A percentile compares a stretch with the other conserved stretches of the same genome.
These are phyloP conservation scores for Pangasianodon hypophthalmus DNA, from an alignment of 2,113 vertebrate genomes.

Conservation along the genomic window DNA sequence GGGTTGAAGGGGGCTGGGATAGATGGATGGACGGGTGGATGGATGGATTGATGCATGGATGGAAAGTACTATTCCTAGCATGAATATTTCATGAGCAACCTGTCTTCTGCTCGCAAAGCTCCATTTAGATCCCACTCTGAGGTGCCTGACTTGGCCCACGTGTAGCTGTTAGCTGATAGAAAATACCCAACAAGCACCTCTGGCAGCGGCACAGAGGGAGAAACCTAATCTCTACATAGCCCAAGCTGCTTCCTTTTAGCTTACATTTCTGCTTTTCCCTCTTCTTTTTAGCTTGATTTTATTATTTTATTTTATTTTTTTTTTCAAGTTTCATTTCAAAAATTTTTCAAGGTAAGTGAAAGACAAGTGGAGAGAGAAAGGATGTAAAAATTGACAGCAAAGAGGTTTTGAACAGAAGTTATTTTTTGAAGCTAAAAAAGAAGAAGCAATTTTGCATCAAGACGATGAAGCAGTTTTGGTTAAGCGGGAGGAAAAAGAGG, in stretches of 20 bases:
- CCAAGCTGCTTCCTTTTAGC: constrained; percentile 43
- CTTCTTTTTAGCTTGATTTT: neutral
- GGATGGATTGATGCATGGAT: constrained; percentile 28
- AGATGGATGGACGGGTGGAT: constrained; percentile 24
- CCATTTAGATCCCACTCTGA: constrained; percentile 59
- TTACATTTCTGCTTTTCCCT: constrained; percentile 23
- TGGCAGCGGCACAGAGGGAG: constrained; percentile 53
- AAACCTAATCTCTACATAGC: constrained; percentile 38
- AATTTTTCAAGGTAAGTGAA: too few species aligned
- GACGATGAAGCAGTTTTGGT: constrained; percentile 13
- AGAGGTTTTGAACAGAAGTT: neutral
- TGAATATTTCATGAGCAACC: constrained; percentile 67
- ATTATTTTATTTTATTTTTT: neutral
- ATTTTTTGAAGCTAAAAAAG: constrained; percentile 5
- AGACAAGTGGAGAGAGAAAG: neutral
- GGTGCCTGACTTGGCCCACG: constrained; percentile 59
- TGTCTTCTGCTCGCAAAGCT: constrained; percentile 57
- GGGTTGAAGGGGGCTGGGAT: constrained; percentile 44
- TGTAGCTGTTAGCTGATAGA: constrained; percentile 55
- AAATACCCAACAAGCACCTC: constrained; percentile 54
- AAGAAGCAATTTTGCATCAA: neutral
- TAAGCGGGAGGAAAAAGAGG: constrained; percentile 71
- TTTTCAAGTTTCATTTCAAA: neutral
- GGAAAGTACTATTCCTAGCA: constrained; percentile 53
- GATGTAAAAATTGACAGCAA: neutral